Percentiles rank a stretch among this genome's conserved stretches.
phyloP scores from a whole-genome alignment of 2,113 vertebrate genomes.

The Nannobrachium achirus region DNA sequence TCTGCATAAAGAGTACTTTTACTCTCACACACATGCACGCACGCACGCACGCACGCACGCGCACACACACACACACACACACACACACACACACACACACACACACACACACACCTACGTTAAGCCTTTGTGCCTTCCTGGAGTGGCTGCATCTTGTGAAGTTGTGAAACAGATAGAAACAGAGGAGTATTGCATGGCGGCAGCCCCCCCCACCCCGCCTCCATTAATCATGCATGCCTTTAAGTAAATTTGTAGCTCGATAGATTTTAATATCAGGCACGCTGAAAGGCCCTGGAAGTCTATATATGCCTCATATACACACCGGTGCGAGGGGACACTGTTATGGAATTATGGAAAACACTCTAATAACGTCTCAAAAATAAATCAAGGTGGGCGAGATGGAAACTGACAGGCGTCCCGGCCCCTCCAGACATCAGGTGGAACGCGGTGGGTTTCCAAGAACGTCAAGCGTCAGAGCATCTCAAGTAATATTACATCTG shows the following conservation, averaged over 20 bases:
- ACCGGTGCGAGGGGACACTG: conserved; percentile 54
- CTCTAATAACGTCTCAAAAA: conserved; percentile 73
- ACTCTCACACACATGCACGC: no score
- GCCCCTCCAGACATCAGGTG: conserved; percentile 55
- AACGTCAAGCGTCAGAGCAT: conserved; percentile 51
- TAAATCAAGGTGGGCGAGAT: conserved; percentile 67
- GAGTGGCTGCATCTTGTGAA: conserved; percentile 31
- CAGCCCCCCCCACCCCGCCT: conserved; percentile 48
- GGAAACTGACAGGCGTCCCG: conserved; percentile 66
- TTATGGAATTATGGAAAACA: conserved; percentile 64
- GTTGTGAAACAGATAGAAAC: conserved; percentile 42
- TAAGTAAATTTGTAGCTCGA: conserved; percentile 70
- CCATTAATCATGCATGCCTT: conserved; percentile 74
- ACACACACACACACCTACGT: no score
- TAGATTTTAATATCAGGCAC: conserved; percentile 70
- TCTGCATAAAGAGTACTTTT: no score
- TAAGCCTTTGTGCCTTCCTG: not conserved
- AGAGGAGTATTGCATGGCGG: conserved; percentile 56
- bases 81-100: no score
- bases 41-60: no score
- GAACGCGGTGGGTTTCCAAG: conserved; percentile 50
- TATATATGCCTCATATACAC: conserved; percentile 46
- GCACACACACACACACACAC: no score
- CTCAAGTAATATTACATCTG: conserved; percentile 65
- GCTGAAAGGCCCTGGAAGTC: conserved; percentile 43